Conservation (phyloP, 2,113 vertebrate genomes). For the Oplegnathus fasciatus region DNA sequence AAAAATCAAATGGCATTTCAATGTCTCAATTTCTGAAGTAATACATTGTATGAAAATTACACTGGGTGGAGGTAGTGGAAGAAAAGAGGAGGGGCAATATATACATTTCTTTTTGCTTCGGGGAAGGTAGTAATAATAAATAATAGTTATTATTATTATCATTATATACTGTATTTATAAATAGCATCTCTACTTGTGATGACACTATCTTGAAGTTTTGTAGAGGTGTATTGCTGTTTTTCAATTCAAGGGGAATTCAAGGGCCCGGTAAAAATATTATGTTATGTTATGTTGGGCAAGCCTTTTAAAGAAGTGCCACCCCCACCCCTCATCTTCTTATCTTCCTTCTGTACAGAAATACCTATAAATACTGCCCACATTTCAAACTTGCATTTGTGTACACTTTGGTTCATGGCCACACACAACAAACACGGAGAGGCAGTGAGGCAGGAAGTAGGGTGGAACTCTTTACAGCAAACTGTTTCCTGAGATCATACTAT, state of each 20-base stretch:
- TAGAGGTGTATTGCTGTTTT: not conserved
- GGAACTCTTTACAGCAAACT: not conserved
- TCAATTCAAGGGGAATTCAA: not conserved
- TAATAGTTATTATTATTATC: too few relatives aligned
- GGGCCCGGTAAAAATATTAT: not conserved
- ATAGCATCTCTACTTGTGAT: too few relatives aligned
- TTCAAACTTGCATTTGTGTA: not conserved
- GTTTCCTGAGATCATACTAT: not conserved
- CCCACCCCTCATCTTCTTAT: not conserved
- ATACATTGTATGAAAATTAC: too few relatives aligned
- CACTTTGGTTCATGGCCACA: not conserved
- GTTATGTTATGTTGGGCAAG: too few relatives aligned
- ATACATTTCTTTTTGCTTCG: too few relatives aligned
- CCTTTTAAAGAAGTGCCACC: not conserved
- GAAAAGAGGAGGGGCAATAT: too few relatives aligned
- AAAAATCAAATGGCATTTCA: too few relatives aligned
- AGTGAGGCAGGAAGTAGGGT: not conserved
- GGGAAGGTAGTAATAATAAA: too few relatives aligned
- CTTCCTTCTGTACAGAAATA: not conserved
- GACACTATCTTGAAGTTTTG: too few relatives aligned
- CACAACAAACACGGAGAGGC: not conserved
- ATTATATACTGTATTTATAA: too few relatives aligned
- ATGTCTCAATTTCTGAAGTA: too few relatives aligned
- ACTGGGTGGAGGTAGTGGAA: too few relatives aligned
- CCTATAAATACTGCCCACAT: not conserved